A percentile compares a stretch with the other conserved stretches of the same genome.
These are phyloP conservation scores for Hydrolagus affinis DNA, from an alignment of 2,113 vertebrate genomes.

Conservation along the genomic window DNA sequence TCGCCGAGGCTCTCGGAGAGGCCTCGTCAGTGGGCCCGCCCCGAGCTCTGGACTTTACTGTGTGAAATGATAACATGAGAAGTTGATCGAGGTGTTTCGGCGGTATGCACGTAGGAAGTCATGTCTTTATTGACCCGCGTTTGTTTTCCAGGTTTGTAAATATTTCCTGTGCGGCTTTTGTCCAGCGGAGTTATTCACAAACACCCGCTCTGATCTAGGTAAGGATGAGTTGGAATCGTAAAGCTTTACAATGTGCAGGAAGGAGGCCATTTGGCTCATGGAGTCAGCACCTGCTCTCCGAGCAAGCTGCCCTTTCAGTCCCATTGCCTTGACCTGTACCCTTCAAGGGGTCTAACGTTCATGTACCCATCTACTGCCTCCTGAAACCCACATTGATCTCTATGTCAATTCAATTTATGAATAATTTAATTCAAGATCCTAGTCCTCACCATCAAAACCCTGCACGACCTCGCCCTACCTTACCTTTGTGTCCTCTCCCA, in stretches of 20 bases:
- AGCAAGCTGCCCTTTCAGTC: not conserved
- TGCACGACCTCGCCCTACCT: no score
- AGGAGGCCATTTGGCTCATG: no score
- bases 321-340: no score
- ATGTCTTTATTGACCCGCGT: not conserved
- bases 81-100: not conserved
- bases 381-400: no score
- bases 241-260: no score
- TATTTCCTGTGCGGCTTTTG: slow-evolving; percentile 97
- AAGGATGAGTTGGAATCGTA: slow-evolving; percentile 43
- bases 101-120: not conserved
- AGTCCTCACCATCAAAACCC: no score
- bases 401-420: no score
- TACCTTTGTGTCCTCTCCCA: no score
- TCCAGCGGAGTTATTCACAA: slow-evolving; percentile 93
- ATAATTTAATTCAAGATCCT: no score
- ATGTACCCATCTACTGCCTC: no score
- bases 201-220: slow-evolving; percentile 95
- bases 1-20: no score
- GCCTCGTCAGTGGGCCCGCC: not conserved
- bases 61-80: not conserved
- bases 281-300: not conserved
- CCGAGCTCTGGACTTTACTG: not conserved
- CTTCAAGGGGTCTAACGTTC: no score
- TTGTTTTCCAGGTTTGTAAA: slow-evolving; percentile 74